Conservation (phyloP, 1,140 invertebrate genomes). For the Calephelis nemesis region DNA sequence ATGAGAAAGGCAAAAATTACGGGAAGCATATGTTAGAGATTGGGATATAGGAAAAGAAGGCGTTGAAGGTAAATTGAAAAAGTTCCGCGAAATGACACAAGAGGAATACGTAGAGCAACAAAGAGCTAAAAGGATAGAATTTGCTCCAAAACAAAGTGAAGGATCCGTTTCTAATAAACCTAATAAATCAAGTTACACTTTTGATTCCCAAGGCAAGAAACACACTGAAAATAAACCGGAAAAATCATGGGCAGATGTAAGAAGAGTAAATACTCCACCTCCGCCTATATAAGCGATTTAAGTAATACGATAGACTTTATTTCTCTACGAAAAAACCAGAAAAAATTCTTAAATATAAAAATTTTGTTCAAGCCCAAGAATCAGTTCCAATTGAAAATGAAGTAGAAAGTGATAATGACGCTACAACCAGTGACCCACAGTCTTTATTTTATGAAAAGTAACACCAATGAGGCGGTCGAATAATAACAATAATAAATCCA, state of each 20-base stretch:
- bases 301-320: slow-evolving; percentile 53
- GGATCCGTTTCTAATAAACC: slow-evolving; percentile 44
- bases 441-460: too few relatives aligned
- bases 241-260: slow-evolving; percentile 68
- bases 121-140: slow-evolving; percentile 83
- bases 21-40: slow-evolving; percentile 81
- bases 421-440: too few relatives aligned
- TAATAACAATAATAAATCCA: too few relatives aligned
- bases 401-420: slow-evolving; percentile 46
- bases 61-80: slow-evolving; percentile 66
- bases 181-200: slow-evolving; percentile 47
- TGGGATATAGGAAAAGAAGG: slow-evolving; percentile 85
- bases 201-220: slow-evolving; percentile 57
- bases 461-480: too few relatives aligned
- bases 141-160: slow-evolving; percentile 76
- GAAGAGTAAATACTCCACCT: slow-evolving; percentile 45
- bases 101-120: slow-evolving; percentile 90
- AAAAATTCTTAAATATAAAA: slow-evolving; percentile 50
- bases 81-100: slow-evolving; percentile 84
- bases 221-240: slow-evolving; percentile 14
- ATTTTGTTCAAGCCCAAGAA: slow-evolving; percentile 58
- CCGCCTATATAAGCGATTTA: slow-evolving; percentile 55
- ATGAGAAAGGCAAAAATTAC: slow-evolving; percentile 70
- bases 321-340: slow-evolving; percentile 54
- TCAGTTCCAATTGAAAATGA: slow-evolving; percentile 76